phyloP scores from a whole-genome alignment of 30 jellyfish, hydroid and myxozoan genomes.

The Rhopilema esculentum region DNA sequence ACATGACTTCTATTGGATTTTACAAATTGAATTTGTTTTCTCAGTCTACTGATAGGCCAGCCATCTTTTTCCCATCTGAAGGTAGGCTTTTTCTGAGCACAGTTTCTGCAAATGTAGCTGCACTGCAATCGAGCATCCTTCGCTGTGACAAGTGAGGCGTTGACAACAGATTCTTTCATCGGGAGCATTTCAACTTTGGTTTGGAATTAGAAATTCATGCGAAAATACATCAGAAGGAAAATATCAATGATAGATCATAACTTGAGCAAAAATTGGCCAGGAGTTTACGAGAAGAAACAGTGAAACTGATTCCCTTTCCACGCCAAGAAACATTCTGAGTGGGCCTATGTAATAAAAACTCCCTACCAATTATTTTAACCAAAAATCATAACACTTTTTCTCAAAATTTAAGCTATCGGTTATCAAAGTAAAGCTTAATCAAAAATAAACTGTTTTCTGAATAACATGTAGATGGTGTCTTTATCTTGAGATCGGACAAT shows the following conservation, averaged over 20 bases:
- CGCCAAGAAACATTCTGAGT: too few species aligned
- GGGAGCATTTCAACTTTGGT: not conserved
- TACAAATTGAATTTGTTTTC: not conserved
- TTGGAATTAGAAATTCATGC: not conserved
- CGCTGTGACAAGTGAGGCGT: not conserved
- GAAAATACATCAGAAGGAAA: not conserved
- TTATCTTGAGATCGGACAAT: too few species aligned
- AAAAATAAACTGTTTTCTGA: too few species aligned
- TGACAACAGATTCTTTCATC: not conserved
- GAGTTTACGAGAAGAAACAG: too few species aligned
- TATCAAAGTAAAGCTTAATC: too few species aligned
- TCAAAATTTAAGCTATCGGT: too few species aligned
- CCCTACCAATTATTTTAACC: too few species aligned
- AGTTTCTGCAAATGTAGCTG: not conserved
- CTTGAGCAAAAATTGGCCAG: too few species aligned
- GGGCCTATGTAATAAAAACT: too few species aligned
- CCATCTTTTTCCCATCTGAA: slow-evolving; percentile 4
- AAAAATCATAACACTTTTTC: too few species aligned
- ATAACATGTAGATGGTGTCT: too few species aligned
- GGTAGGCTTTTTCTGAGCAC: not conserved
- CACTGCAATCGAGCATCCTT: not conserved
- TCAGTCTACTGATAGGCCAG: not conserved
- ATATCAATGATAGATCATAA: not conserved
- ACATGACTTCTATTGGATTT: not conserved
- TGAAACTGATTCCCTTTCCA: too few species aligned